These are phyloP conservation scores for Limnephilus lunatus DNA, from an alignment of 2,888 invertebrate species.

Conservation along the genomic window DNA sequence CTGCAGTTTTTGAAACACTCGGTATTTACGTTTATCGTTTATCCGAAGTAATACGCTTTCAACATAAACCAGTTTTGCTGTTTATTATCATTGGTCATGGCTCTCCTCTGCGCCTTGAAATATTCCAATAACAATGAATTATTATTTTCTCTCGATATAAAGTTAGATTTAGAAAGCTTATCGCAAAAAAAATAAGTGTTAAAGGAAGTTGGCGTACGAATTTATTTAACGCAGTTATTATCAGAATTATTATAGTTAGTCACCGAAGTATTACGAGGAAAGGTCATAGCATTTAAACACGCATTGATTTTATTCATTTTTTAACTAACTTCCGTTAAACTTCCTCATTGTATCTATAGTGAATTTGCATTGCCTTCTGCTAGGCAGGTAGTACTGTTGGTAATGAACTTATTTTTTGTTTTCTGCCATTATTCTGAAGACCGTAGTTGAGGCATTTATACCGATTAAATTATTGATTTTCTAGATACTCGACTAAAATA, in stretches of 20 bases:
- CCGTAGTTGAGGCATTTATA: not conserved
- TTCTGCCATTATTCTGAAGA: not conserved
- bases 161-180: not conserved
- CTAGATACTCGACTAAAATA: too few species aligned
- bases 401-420: not conserved
- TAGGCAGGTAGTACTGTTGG: not conserved
- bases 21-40: not conserved
- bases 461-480: too few species aligned
- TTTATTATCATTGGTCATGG: constrained; percentile 46
- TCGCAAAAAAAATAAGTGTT: not conserved
- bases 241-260: not conserved
- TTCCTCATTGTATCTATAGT: not conserved
- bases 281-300: not conserved
- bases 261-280: not conserved
- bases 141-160: not conserved
- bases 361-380: not conserved
- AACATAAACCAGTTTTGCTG: constrained; percentile 57
- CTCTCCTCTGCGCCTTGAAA: constrained; percentile 30
- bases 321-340: not conserved
- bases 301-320: not conserved
- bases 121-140: not conserved
- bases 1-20: constrained; percentile 8
- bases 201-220: not conserved
- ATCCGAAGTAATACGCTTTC: constrained; percentile 53
- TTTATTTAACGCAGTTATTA: not conserved